phyloP scores from a whole-genome alignment of 2,113 vertebrate genomes.

The Limanda limanda region DNA sequence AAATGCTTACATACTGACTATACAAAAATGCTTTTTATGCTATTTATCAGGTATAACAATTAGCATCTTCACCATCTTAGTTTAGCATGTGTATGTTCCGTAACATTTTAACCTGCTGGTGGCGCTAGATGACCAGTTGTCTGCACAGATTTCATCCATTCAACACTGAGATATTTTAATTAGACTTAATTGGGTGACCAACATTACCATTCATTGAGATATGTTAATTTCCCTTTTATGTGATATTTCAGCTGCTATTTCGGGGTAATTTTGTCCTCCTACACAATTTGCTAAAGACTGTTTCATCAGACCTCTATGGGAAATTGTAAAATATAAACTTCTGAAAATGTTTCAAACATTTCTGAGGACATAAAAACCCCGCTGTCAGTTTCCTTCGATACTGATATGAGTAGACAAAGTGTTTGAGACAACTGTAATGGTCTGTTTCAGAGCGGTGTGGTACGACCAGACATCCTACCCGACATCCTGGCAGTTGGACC shows the following conservation, averaged over 20 bases:
- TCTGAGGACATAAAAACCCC: too few relatives aligned
- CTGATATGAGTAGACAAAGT: background rate
- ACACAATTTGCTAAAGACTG: too few relatives aligned
- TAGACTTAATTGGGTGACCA: too few relatives aligned
- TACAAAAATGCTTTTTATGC: background rate
- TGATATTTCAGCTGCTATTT: background rate
- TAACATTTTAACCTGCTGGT: too few relatives aligned
- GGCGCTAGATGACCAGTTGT: too few relatives aligned
- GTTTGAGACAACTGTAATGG: background rate
- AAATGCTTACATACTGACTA: background rate
- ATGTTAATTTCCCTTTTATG: background rate
- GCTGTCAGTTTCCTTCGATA: background rate
- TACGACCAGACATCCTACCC: conserved; percentile 94
- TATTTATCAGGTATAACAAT: background rate
- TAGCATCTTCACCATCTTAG: background rate
- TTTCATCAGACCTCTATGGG: too few relatives aligned
- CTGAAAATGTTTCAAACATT: too few relatives aligned
- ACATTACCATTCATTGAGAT: too few relatives aligned
- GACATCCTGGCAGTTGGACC: conserved; percentile 96
- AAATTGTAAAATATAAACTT: too few relatives aligned
- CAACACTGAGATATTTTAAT: too few relatives aligned
- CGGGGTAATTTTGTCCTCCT: too few relatives aligned
- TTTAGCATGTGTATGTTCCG: background rate
- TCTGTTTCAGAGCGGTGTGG: conserved; percentile 90
- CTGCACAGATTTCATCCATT: too few relatives aligned